A percentile compares a stretch with the other conserved stretches of the same genome.
Conservation (phyloP, 2,113 vertebrate species). For the Pseudorasbora parva region DNA sequence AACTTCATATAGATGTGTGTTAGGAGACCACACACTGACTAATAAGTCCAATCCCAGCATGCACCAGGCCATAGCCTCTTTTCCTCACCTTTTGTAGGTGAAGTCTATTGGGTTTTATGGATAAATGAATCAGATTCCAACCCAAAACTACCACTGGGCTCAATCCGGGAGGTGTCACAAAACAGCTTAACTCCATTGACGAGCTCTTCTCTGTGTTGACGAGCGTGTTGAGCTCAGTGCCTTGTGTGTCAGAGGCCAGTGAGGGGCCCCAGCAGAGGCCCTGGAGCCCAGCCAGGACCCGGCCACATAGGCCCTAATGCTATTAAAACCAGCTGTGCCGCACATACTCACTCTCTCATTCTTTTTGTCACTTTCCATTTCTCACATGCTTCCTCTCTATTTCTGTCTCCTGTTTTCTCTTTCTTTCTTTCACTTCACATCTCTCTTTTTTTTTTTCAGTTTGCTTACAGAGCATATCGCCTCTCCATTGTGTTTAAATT, state of each 20-base stretch:
- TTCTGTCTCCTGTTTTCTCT: background rate
- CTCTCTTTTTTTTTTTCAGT: background rate
- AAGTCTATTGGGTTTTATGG: slow-evolving; percentile 47
- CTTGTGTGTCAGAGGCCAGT: slow-evolving; percentile 25
- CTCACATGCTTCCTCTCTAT: background rate
- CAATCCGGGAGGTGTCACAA: slow-evolving; percentile 45
- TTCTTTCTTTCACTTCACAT: background rate
- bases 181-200: slow-evolving; percentile 51
- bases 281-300: slow-evolving; percentile 48
- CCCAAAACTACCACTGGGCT: slow-evolving; percentile 42
- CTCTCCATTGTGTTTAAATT: slow-evolving; percentile 58
- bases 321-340: slow-evolving; percentile 54
- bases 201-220: slow-evolving; percentile 28
- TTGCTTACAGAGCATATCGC: slow-evolving; percentile 32
- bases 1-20: background rate
- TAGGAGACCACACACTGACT: background rate
- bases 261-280: slow-evolving; percentile 7
- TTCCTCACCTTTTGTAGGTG: slow-evolving; percentile 44
- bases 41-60: slow-evolving; percentile 8
- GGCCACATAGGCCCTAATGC: slow-evolving; percentile 44
- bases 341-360: background rate
- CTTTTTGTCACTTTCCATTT: background rate
- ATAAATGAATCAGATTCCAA: slow-evolving; percentile 53
- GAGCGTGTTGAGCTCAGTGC: slow-evolving; percentile 31
- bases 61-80: background rate